Evolutionary conservation across 1,140 invertebrate species (phyloP), one percentile per base, ranked within the genome.

Genomic region (Magallana gigas): DNA sequence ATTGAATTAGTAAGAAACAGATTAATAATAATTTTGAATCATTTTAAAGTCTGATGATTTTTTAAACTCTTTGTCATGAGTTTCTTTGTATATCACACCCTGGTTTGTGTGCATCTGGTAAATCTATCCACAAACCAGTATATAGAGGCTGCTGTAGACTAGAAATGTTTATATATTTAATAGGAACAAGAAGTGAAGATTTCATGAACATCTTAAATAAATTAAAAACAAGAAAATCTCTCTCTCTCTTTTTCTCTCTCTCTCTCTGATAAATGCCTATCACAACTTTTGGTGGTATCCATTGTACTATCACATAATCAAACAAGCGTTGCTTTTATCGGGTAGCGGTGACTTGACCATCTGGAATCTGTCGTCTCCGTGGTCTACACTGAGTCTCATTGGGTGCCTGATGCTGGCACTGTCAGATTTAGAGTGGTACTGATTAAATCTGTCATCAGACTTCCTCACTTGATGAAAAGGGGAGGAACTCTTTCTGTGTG

Each of bases 351-450:
- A 60, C 18, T 83, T 82, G 2, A 86, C 85, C 85, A 86, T 86
- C 57, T 86, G 85, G 62, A 86, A 86, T 86, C 58, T 71, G 14
- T 23, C 62, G 7, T 82, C 58, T 12, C 23, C 62, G 23, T 82
- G 12, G 29, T 86, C 85, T 14, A 82, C 18, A 82, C 85, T 86
- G 12, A 62, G 58, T 86, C 85, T 82, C 85, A 86, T 86, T 11
- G 85, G 85, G 48, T 86, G 85, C 62, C 48, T 82, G 16, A 64
- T 80, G 5, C 76, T 58, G 60, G 36, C 60, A 1, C 16, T 60
- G n/a, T 80, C n/a, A 29, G 16, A 60, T 48, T 29, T 85, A 18
- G 29, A 48, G n/a, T 18, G 23, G n/a, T 29, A 29, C 14, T 57
- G 36, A 48, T 48, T 48, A 48, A 48, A 1, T 36, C 71, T 16